Base-by-base conservation (phyloP, 1,140 invertebrate genomes). In the Tribolium madens region DNA sequence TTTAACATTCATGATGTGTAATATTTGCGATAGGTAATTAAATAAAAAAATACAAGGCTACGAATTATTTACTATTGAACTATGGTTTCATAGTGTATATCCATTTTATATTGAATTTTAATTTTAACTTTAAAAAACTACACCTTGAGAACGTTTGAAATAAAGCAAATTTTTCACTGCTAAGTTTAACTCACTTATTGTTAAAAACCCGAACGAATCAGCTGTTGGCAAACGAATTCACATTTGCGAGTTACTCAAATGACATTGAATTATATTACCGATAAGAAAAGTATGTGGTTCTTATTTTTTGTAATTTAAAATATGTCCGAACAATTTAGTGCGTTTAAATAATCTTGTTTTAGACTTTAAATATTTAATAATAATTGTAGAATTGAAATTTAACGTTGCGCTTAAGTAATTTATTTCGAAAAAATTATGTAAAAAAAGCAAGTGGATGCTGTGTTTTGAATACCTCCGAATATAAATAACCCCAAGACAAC, bases 401-500 rank as follows among this genome's bases (percentile, higher is more conserved):
- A 10, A 5, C 46, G 46, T 47, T 13, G 2, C 12, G 9, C 46
- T 47, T 10, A 10, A 47, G 9, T 47, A 10, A 47, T 47, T 47
- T 13, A 13, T 47, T 47, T 47, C 5, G 13, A 50, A 13, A 13
- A 50, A n/a, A 15, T 50, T 17, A 50, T 15, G 48, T 21, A 57
- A 57, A 57, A 26, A 57, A 57, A 9, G 6, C 15, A 4, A 2
- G 50, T 14, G 6, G 6, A 52, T 13, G 14, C 26, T 17, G 2
- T 52, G 10, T 52, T 52, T 52, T 52, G 50, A 17, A 52, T 52
- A 52, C 50, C 6, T 52, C 50, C 18, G 17, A 57, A 57, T 57
- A 57, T 57, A 57, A 57, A 57, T 57, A 18, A 57, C 52, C 17
- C 17, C 15, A 26, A 7, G 3, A 57, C 18, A 26, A 26, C 21